Percentiles rank a stretch among this genome's conserved stretches.
phyloP scores from a whole-genome alignment of 1,140 invertebrate species.

The Pomacea maculata region DNA sequence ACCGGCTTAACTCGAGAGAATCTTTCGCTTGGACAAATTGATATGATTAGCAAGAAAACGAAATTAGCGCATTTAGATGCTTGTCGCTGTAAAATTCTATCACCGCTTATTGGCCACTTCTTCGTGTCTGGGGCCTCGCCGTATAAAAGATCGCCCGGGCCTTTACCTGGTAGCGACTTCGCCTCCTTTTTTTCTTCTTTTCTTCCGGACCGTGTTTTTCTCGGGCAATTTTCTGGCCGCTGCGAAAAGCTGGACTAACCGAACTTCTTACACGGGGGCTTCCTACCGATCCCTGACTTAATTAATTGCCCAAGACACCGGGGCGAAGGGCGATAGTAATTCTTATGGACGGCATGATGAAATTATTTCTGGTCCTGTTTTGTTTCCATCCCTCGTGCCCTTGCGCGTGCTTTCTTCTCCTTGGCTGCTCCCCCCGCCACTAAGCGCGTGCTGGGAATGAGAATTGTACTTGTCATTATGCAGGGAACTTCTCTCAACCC shows the following conservation, averaged over 20 bases:
- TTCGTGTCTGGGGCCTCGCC: background rate
- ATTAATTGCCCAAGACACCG: slow-evolving; percentile 19
- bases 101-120: slow-evolving; percentile 4
- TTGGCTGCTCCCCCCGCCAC: slow-evolving; percentile 6
- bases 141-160: slow-evolving; percentile 15
- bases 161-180: background rate
- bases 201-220: background rate
- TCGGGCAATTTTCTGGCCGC: slow-evolving; percentile 2
- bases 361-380: slow-evolving; percentile 14
- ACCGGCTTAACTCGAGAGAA: slow-evolving; percentile 11
- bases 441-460: slow-evolving; percentile 16
- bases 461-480: background rate
- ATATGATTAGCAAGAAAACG: slow-evolving; percentile 20
- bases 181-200: background rate
- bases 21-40: slow-evolving; percentile 15
- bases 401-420: slow-evolving; percentile 3
- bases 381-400: background rate
- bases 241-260: slow-evolving; percentile 1
- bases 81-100: slow-evolving; percentile 23
- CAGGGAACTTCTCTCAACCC: too few relatives aligned
- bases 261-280: slow-evolving; percentile 23
- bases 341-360: slow-evolving; percentile 22
- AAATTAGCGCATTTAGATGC: slow-evolving; percentile 25
- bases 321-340: slow-evolving; percentile 16
- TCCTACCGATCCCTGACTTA: slow-evolving; percentile 9